Conservation (phyloP, 2,888 invertebrate species). For the Gasteruption jaculator region DNA sequence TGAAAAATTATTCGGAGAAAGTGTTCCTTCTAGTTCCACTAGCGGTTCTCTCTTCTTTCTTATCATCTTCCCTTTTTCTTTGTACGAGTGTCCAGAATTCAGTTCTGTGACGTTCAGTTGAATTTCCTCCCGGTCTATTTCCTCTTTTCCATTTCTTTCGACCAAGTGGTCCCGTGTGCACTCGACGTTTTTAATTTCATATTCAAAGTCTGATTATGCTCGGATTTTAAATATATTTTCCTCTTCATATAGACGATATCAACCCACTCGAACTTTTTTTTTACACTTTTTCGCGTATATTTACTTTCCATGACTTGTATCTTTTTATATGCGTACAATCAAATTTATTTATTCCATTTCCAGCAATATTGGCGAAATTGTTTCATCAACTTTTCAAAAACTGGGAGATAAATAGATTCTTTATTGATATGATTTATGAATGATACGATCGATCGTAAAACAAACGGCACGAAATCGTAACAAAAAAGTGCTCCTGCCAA, state of each 20-base stretch:
- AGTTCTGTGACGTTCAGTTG: too few relatives aligned
- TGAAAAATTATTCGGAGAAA: too few relatives aligned
- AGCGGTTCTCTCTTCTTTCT: too few relatives aligned
- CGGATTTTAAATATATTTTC: slow-evolving; percentile 14
- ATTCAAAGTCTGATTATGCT: slow-evolving; percentile 33
- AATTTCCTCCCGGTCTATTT: too few relatives aligned
- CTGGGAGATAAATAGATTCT: neutral
- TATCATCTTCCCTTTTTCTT: too few relatives aligned
- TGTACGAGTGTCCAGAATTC: too few relatives aligned
- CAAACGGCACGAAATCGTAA: too few relatives aligned
- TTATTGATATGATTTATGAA: too few relatives aligned
- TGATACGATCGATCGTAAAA: too few relatives aligned
- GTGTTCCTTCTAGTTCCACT: too few relatives aligned
- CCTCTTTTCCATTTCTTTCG: neutral
- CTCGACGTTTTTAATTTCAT: slow-evolving; percentile 35
- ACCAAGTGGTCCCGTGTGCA: slow-evolving; percentile 7
- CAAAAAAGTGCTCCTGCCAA: too few relatives aligned
- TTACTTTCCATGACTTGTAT: slow-evolving; percentile 1
- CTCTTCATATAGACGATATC: slow-evolving; percentile 12
- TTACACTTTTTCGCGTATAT: neutral
- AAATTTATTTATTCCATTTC: slow-evolving; percentile 3
- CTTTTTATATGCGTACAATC: neutral
- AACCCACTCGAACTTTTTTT: slow-evolving; percentile 1
- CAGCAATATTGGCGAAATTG: neutral
- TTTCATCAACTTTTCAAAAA: neutral